phyloP scores from a whole-genome alignment of 2,888 invertebrate species.

The Agrilus mali region DNA sequence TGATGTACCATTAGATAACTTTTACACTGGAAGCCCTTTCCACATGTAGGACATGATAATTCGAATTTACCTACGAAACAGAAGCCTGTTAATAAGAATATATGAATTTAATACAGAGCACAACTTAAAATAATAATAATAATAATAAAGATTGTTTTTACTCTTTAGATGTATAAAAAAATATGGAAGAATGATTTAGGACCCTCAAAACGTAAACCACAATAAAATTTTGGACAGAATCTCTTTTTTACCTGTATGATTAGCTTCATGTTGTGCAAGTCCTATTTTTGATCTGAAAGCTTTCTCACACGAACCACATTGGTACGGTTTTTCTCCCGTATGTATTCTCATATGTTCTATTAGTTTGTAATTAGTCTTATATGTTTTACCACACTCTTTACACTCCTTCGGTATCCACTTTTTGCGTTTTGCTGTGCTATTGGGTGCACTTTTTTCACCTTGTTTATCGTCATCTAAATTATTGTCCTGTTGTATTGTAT shows the following conservation, averaged over 20 bases:
- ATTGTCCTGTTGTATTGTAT: slow-evolving; percentile 9
- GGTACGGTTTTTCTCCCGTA: slow-evolving; percentile 46
- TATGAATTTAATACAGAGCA: neutral
- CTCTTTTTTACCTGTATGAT: slow-evolving; percentile 35
- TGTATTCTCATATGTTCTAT: slow-evolving; percentile 46
- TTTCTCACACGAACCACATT: slow-evolving; percentile 43
- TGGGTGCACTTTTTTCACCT: slow-evolving; percentile 4
- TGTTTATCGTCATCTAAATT: slow-evolving; percentile 15
- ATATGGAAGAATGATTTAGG: neutral
- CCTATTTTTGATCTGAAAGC: slow-evolving; percentile 48
- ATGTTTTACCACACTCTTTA: slow-evolving; percentile 42
- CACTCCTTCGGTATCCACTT: slow-evolving; percentile 38
- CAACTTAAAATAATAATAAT: neutral
- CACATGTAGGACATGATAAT: slow-evolving; percentile 43
- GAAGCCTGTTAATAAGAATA: neutral
- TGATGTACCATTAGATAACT: slow-evolving; percentile 48
- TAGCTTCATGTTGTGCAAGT: slow-evolving; percentile 45
- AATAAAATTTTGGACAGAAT: neutral
- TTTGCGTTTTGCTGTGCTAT: slow-evolving; percentile 20
- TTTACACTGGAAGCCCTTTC: slow-evolving; percentile 48
- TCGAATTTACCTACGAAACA: slow-evolving; percentile 37
- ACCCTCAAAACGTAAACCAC: no score
- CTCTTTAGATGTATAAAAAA: no score
- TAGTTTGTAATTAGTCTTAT: slow-evolving; percentile 47
- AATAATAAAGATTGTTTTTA: neutral